Evolutionary conservation across 2,113 vertebrate species (phyloP), one percentile per base, ranked within the genome.

Genomic region (Oncorhynchus masou): DNA sequence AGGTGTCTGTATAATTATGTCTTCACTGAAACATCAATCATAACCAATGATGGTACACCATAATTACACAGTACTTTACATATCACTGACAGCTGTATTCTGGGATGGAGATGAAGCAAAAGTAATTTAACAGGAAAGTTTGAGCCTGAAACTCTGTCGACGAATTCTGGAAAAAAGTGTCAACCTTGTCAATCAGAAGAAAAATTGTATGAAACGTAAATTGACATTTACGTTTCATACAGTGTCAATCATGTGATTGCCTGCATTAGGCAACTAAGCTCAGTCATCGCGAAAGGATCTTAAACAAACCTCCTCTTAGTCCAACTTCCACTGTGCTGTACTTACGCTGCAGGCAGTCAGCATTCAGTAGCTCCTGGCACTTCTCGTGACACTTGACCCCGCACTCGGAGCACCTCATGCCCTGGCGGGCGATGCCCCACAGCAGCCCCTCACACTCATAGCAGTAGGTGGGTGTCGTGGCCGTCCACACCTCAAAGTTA

Each of bases 381-480:
- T 99, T 99, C 86, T 99, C 98, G 0, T 99, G 98, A 85, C 97
- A 99, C 86, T 99, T 99, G 86, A 99, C 97, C 12, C 98, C 98
- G 49, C 98, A 99, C 68, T 99, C 97, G 0, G 92, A 94, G 71
- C 98, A 99, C 81, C 97, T 95, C 97, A 99, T 99, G 74, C 98
- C 98, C 89, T 99, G 98, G 11, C 97, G 95, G 0, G 97, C 97
- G 1, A 99, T 99, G 59, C 98, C 98, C 98, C 98, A 99, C 77
- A 99, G 92, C 69, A 99, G 92, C 4, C 98, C 98, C 89, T 99
- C 98, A 2, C 97, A 99, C 74, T 99, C 97, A 0, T 99, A 99
- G 94, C 98, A 99, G 92, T 99, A 99, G 9, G 97, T 99, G 0
- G 98, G 98, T 1, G 98, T 97, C 0, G 97, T 98, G 79, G 59